Conservation (phyloP, 2,888 invertebrate genomes). For the Nebria salina region DNA sequence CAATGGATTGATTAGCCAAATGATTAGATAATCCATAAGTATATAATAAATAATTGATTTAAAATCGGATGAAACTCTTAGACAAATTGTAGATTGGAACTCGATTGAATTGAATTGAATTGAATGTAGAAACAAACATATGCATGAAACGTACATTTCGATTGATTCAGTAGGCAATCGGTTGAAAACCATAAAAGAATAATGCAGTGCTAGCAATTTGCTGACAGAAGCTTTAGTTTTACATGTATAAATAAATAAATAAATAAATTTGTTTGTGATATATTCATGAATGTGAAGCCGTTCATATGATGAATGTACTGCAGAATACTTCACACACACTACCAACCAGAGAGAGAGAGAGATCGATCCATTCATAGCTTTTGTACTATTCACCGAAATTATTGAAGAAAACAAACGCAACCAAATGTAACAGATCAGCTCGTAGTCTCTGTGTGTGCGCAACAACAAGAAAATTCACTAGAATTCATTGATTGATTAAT, state of each 20-base stretch:
- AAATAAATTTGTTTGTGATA: slow-evolving; percentile 37
- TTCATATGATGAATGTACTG: slow-evolving; percentile 33
- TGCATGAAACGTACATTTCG: neutral
- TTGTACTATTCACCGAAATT: slow-evolving; percentile 30
- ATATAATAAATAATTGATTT: no score
- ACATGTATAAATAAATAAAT: slow-evolving; percentile 39
- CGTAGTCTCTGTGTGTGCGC: neutral
- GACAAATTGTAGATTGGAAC: neutral
- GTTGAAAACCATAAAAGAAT: neutral
- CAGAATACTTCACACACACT: slow-evolving; percentile 27
- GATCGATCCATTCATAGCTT: slow-evolving; percentile 29
- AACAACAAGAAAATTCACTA: no score
- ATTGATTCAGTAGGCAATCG: neutral
- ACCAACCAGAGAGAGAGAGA: no score
- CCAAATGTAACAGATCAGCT: no score
- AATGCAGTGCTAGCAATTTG: slow-evolving; percentile 2
- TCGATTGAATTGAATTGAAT: neutral
- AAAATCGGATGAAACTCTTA: no score
- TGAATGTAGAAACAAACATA: neutral
- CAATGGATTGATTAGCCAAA: neutral
- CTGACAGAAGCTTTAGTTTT: slow-evolving; percentile 38
- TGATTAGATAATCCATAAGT: no score
- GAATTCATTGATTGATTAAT: neutral
- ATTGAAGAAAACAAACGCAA: no score
- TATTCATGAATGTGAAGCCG: slow-evolving; percentile 42